Base-by-base conservation (phyloP, 1,140 invertebrate genomes). In the Coenobita brevimanus region DNA sequence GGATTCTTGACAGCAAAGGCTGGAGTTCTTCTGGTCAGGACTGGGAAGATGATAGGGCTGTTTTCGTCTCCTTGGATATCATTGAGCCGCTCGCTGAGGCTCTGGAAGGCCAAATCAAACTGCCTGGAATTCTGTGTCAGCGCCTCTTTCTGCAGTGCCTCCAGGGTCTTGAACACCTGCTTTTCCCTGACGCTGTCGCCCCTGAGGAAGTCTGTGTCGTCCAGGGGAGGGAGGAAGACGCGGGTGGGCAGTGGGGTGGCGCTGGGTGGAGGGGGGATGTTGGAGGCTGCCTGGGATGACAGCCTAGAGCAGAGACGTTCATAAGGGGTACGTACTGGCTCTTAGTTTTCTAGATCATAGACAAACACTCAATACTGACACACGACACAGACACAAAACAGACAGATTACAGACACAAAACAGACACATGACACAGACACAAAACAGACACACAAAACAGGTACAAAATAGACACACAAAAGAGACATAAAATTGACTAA, bases 151-250 rank as follows among this genome's bases (percentile, higher is more conserved):
- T 27, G 50, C 21, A 79, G 43, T 10, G 41, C 43, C 33, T 54
- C 46, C 24, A 36, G 21, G 33, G n/a, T 54, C 50, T 85, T 76
- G 36, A 85, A 43, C 24, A 85, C 38, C 21, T 30, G 50, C 2
- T 33, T 64, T n/a, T 33, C 73, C 41, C 46, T 62, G 8, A 62
- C n/a, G 13, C 30, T 17, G 2, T 54, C 73, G 17, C 21, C 3
- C 8, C 33, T 75, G 33, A 75, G 30, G 43, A 85, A 85, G 38
- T 54, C 36, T 4, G 54, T 41, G n/a, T 57, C 71, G 36, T 75
- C 54, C 27, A 76, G 82, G 33, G 8, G 15, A 54, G 21, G 36
- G 46, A 84, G 69, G 82, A 84, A 73, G 41, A 62, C 64, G 0
- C 36, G 71, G 6, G 43, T 24, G 24, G 82, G 71, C 27, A 57